A percentile compares a stretch with the other conserved stretches of the same genome.
These are phyloP conservation scores for Hemibagrus wyckioides DNA, from an alignment of 2,113 vertebrate genomes.

Conservation along the genomic window DNA sequence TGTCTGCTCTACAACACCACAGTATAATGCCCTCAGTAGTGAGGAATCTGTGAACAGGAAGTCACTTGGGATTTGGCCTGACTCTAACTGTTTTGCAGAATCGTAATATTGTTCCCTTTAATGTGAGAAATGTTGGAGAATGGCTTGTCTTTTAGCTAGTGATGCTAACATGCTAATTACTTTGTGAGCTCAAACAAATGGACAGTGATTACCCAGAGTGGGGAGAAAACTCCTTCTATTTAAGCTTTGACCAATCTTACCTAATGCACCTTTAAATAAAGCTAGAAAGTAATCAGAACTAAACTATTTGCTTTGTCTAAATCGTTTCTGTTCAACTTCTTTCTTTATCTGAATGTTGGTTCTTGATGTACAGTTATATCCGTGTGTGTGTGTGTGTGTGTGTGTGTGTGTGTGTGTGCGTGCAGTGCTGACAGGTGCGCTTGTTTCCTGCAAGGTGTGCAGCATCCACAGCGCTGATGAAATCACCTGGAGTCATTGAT, in stretches of 20 bases:
- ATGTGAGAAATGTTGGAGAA: neutral
- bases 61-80: neutral
- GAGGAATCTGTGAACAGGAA: neutral
- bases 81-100: neutral
- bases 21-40: neutral
- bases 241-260: neutral
- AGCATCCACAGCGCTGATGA: neutral
- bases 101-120: neutral
- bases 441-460: conserved; percentile 32
- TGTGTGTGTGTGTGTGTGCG: conserved; percentile 15
- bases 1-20: neutral
- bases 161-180: too few species aligned
- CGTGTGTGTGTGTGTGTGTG: conserved; percentile 11
- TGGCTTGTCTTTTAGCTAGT: too few species aligned
- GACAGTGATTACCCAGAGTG: too few species aligned
- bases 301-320: neutral
- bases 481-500: conserved; percentile 14
- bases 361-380: neutral
- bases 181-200: too few species aligned
- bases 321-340: neutral
- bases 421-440: conserved; percentile 21
- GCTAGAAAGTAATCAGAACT: neutral
- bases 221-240: neutral
- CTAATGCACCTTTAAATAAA: too few species aligned
- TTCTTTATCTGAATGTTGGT: too few species aligned